phyloP scores from a whole-genome alignment of 2,888 invertebrate species.

The Habroteleia sp. region DNA sequence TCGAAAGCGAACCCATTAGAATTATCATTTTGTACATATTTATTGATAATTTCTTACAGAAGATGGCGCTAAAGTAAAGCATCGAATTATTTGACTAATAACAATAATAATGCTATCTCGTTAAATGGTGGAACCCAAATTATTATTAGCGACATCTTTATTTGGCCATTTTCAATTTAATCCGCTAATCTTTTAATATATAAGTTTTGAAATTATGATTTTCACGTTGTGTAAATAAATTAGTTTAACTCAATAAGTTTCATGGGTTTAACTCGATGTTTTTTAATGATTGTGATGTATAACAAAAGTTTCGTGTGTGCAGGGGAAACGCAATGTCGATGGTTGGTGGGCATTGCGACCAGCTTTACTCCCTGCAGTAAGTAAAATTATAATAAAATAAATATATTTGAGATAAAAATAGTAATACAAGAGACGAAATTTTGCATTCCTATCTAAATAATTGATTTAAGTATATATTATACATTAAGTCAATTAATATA shows the following conservation, averaged over 20 bases:
- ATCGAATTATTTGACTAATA: not conserved
- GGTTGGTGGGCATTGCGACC: constrained; percentile 81
- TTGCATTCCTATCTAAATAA: too few relatives aligned
- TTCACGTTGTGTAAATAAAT: constrained; percentile 16
- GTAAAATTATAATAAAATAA: constrained; percentile 69
- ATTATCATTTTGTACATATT: constrained; percentile 22
- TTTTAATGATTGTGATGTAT: constrained; percentile 63
- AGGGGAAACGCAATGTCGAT: constrained; percentile 81
- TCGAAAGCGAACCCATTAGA: constrained; percentile 10
- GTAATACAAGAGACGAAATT: too few relatives aligned
- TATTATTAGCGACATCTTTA: constrained; percentile 27
- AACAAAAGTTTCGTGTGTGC: constrained; percentile 79
- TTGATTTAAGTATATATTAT: too few relatives aligned
- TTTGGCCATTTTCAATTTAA: constrained; percentile 16
- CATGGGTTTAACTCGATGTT: constrained; percentile 5
- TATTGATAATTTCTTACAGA: constrained; percentile 1
- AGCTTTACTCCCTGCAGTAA: constrained; percentile 81
- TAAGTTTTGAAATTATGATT: not conserved
- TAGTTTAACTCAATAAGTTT: not conserved
- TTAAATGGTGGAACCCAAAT: constrained; percentile 48
- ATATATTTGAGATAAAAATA: too few relatives aligned
- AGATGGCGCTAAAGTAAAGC: constrained; percentile 21
- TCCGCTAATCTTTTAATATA: constrained; percentile 23
- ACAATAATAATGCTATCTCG: constrained; percentile 1
- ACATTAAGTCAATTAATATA: too few relatives aligned